Conservation (phyloP, 2,113 vertebrate species). For the Protomyctophum bolini region DNA sequence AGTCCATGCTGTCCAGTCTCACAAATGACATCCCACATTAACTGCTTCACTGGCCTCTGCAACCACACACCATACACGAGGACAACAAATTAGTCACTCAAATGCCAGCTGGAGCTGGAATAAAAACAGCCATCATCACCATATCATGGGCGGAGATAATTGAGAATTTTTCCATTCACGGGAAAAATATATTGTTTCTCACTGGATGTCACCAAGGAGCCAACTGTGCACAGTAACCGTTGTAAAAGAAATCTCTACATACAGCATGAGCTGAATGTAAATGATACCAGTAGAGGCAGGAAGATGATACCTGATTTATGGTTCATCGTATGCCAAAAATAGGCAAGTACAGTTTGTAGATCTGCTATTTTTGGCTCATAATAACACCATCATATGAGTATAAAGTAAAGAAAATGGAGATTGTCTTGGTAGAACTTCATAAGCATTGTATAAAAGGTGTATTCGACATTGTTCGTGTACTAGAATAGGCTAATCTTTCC, state of each 20-base stretch:
- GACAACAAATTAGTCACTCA: constrained; percentile 9
- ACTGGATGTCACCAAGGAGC: constrained; percentile 42
- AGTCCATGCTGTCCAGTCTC: constrained; percentile 39
- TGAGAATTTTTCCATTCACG: constrained; percentile 42
- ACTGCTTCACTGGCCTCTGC: constrained; percentile 37
- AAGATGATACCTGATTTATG: constrained; percentile 42
- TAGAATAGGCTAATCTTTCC: constrained; percentile 37
- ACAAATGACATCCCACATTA: constrained; percentile 64
- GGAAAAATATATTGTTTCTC: constrained; percentile 47
- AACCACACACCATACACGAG: constrained; percentile 35
- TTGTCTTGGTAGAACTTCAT: constrained; percentile 38
- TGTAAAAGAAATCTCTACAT: constrained; percentile 31
- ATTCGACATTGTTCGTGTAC: constrained; percentile 38
- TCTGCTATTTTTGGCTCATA: neutral
- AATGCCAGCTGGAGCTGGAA: neutral
- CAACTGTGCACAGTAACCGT: constrained; percentile 27
- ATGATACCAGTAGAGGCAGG: constrained; percentile 43
- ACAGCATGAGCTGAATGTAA: constrained; percentile 50
- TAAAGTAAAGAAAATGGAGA: too few relatives aligned
- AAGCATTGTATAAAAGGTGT: constrained; percentile 26
- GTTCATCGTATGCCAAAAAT: too few relatives aligned
- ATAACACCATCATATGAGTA: too few relatives aligned
- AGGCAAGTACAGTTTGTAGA: neutral
- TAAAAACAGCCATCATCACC: constrained; percentile 16
- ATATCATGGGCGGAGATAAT: constrained; percentile 16